Percentiles rank a stretch among this genome's conserved stretches.
Evolutionary conservation across 2,888 invertebrate genomes (phyloP).

Genomic region (Zonitis immaculata): DNA sequence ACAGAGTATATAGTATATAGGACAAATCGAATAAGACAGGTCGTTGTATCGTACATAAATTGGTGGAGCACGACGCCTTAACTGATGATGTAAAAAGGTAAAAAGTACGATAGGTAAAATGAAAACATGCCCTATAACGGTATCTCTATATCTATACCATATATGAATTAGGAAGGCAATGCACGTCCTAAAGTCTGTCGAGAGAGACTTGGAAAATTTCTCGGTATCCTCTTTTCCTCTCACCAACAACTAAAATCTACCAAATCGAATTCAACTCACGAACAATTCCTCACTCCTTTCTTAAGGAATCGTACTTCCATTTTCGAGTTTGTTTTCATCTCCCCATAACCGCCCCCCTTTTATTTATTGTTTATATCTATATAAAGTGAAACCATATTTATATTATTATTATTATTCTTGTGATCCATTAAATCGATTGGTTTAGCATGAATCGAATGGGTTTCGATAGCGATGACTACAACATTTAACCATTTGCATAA

Average conservation of each 20-base stretch:
- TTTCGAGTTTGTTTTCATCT: constrained; percentile 42
- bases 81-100: constrained; percentile 31
- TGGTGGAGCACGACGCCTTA: constrained; percentile 15
- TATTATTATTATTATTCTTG: constrained; percentile 45
- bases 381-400: constrained; percentile 24
- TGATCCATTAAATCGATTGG: constrained; percentile 37
- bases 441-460: constrained; percentile 28
- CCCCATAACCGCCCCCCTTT: constrained; percentile 21
- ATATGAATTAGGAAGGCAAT: constrained; percentile 42
- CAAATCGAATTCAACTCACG: constrained; percentile 43
- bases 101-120: constrained; percentile 29
- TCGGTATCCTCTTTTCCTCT: background rate
- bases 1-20: too few relatives aligned
- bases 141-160: too few relatives aligned
- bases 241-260: constrained; percentile 10
- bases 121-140: constrained; percentile 41
- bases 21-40: constrained; percentile 20
- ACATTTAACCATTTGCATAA: constrained; percentile 20
- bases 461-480: constrained; percentile 2
- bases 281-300: constrained; percentile 45
- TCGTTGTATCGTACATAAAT: constrained; percentile 10
- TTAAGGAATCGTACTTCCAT: constrained; percentile 41
- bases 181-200: constrained; percentile 43
- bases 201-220: constrained; percentile 29
- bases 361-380: constrained; percentile 42